These are phyloP conservation scores for Styela clava DNA, from an alignment of 23 tunicate species.

Conservation along the genomic window DNA sequence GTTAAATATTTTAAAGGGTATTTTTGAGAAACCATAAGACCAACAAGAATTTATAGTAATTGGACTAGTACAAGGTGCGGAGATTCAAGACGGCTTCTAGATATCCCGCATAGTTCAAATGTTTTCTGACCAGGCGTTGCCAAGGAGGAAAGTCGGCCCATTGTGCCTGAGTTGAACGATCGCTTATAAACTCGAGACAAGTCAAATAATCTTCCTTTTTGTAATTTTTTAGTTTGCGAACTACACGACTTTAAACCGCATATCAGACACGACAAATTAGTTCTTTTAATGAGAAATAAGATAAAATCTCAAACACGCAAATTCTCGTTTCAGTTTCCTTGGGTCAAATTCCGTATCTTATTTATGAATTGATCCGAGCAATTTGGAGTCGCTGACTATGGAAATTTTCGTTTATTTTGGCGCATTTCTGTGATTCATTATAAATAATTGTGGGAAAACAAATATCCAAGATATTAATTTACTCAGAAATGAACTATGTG, in stretches of 20 bases:
- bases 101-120: neutral
- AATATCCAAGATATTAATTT: too few relatives aligned
- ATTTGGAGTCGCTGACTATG: neutral
- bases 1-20: too few relatives aligned
- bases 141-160: neutral
- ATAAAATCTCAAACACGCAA: neutral
- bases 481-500: too few relatives aligned
- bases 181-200: neutral
- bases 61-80: too few relatives aligned
- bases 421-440: neutral
- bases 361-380: neutral
- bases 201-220: neutral
- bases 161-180: neutral
- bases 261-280: neutral
- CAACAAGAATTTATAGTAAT: too few relatives aligned
- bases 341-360: too few relatives aligned
- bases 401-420: too few relatives aligned
- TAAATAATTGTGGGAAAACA: too few relatives aligned
- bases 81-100: too few relatives aligned
- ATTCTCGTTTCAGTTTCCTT: neutral
- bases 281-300: neutral
- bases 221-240: neutral
- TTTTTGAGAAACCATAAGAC: too few relatives aligned
- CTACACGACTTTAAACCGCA: neutral
- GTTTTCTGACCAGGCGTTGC: neutral